Conservation (phyloP, 2,888 invertebrate genomes). For the Platypus cylindrus region DNA sequence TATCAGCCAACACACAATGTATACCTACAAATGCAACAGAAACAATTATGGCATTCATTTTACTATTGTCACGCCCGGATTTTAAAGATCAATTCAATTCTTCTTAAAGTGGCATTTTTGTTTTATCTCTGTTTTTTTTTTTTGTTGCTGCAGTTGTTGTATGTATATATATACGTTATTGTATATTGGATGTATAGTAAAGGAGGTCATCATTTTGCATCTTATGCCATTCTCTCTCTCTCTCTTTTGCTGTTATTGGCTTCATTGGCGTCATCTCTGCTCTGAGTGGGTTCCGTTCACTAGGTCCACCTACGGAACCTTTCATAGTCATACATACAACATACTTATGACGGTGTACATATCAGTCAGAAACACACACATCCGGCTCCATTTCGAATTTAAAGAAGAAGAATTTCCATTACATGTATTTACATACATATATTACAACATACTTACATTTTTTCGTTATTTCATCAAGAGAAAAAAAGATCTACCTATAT, state of each 20-base stretch:
- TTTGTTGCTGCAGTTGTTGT: no score
- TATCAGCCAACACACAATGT: neutral
- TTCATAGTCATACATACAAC: no score
- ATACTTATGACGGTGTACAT: no score
- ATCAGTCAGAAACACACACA: neutral
- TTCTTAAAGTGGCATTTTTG: no score
- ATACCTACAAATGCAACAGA: slow-evolving; percentile 7
- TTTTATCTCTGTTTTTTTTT: no score
- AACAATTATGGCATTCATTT: slow-evolving; percentile 7
- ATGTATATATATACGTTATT: no score
- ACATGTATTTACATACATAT: slow-evolving; percentile 1
- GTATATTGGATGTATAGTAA: no score
- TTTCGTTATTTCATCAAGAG: slow-evolving; percentile 1
- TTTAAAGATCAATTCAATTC: slow-evolving; percentile 9
- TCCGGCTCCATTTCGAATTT: slow-evolving; percentile 2
- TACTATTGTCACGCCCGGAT: slow-evolving; percentile 12
- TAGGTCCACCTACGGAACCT: slow-evolving; percentile 14
- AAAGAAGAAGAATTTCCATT: neutral
- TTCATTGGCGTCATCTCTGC: slow-evolving; percentile 14
- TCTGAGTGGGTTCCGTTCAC: slow-evolving; percentile 15
- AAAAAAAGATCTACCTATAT: neutral
- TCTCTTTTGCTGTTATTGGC: no score
- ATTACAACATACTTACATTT: neutral
- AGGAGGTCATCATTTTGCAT: slow-evolving; percentile 4
- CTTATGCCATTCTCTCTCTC: no score